Percentiles rank a stretch among this genome's conserved stretches.
These are phyloP conservation scores for Zaprionus obscuricornis DNA, from an alignment of 2,888 invertebrate genomes.

Conservation along the genomic window DNA sequence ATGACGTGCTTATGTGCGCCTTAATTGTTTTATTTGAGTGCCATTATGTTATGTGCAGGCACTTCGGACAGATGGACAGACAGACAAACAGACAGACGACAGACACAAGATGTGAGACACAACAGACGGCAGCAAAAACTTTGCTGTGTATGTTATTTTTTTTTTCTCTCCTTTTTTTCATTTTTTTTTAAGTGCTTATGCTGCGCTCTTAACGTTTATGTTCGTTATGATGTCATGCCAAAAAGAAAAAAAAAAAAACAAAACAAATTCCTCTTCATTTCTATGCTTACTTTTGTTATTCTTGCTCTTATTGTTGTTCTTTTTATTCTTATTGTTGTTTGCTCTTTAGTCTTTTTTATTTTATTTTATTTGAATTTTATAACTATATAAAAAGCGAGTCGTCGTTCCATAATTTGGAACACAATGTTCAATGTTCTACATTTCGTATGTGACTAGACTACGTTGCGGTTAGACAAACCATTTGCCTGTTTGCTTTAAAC, in stretches of 20 bases:
- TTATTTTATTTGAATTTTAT: constrained; percentile 34
- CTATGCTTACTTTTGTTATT: constrained; percentile 16
- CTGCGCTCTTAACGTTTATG: constrained; percentile 59
- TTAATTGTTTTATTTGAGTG: constrained; percentile 76
- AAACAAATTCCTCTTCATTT: constrained; percentile 66
- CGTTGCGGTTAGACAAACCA: constrained; percentile 65
- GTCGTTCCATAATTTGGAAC: constrained; percentile 49
- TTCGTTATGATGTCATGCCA: constrained; percentile 74
- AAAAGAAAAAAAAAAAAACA: too few relatives aligned
- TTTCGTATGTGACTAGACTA: constrained; percentile 52
- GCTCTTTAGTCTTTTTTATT: too few relatives aligned
- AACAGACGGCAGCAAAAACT: too few relatives aligned
- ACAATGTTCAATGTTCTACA: constrained; percentile 61
- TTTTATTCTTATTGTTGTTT: too few relatives aligned
- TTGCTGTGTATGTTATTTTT: constrained; percentile 21
- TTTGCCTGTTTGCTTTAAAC: constrained; percentile 65
- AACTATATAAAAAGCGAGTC: too few relatives aligned
- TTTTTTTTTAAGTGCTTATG: constrained; percentile 48
- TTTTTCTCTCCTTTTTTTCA: constrained; percentile 21
- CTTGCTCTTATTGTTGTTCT: too few relatives aligned
- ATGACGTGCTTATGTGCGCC: constrained; percentile 73
- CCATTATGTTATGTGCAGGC: constrained; percentile 76
- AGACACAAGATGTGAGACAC: too few relatives aligned
- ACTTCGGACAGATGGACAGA: constrained; percentile 58
- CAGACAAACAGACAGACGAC: too few relatives aligned